Evolutionary conservation across 2,888 invertebrate genomes (phyloP), one percentile per base, ranked within the genome.

Genomic region (Leucophenga montana): DNA sequence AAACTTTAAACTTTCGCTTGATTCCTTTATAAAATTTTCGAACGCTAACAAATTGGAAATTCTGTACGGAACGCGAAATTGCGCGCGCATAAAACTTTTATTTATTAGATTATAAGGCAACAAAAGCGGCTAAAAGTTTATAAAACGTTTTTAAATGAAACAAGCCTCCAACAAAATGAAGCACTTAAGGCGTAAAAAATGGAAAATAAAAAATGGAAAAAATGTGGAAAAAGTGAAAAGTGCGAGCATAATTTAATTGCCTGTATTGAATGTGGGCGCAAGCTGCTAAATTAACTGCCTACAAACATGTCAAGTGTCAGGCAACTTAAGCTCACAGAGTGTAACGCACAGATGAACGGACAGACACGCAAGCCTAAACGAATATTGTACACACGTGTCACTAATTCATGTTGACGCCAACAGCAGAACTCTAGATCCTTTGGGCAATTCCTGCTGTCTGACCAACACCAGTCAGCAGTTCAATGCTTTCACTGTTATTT

Each of bases 291-390:
- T 50, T 50, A 50, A 16, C 11, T 27, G 33, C 59, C 14, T 64
- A 20, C 46, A 46, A 48, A 14, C 27, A 20, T 46, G 62, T 64
- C 62, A 64, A 64, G 62, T 64, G 61, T 61, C 61, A 61, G 27
- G 18, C 0, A 14, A 64, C n/a, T 62, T 62, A 22, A 14, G n/a
- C 18, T 6, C 5, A 44, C 20, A 62, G 1, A 33, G 13, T 0
- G 18, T 13, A 56, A 56, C 56, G 31, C 57, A 57, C 31, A 31
- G n/a, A n/a, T n/a, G n/a, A n/a, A n/a, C 33, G 5, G 8, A 33
- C 59, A n/a, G n/a, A 14, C 8, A 14, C 8, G 3, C n/a, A 54
- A 14, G 31, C 14, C 57, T 5, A 8, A 39, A 39, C 8, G n/a
- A n/a, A n/a, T n/a, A n/a, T 39, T 39, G 9, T 39, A 39, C 11